Base-by-base conservation (phyloP, 35 echinoderm and acorn worm species). In the Apostichopus californicus region DNA sequence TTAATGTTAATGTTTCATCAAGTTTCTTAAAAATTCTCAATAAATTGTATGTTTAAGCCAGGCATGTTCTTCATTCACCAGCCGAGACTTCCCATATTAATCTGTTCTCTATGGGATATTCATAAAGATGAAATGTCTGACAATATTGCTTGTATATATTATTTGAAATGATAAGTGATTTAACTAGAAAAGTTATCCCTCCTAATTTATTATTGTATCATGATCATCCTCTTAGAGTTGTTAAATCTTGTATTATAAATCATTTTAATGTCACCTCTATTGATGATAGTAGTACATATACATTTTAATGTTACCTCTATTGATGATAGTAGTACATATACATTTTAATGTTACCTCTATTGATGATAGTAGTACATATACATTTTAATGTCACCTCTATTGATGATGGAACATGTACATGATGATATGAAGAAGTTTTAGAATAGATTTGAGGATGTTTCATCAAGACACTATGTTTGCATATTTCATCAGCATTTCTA, bases 211-310 rank as follows among this genome's bases (percentile, higher is more conserved):
- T 75, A 75, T 22, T 20, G 17, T 75, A 22, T 7, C 11, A 18
- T 20, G 17, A 75, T 75, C 13, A 18, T 18, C 21, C n/a, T 6
- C 7, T 7, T 18, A 5, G 20, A 20, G 71, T 75, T 18, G 20
- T 75, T 75, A 75, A 85, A 85, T 58, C 54, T 57, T 85, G 81
- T 85, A 85, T 11, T 54, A 59, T 85, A 85, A 85, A 85, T 85
- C 58, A 85, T 85, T 85, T 85, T 85, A 85, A 85, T 60, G 81
- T 59, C 25, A 85, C 15, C 55, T 15, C 55, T 23, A 12, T 54
- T 81, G 78, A 81, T 46, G 34, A 46, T 46, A 46, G 28, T 34
- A 34, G 34, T 3, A 46, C 1, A 46, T 46, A 3, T 46, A 46
- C 34, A 46, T 46, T 46, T 46, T 46, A 46, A 46, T 46, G 34